Evolutionary conservation across 2,113 vertebrate species (phyloP).

Genomic region (Thamnophis sirtalis): DNA sequence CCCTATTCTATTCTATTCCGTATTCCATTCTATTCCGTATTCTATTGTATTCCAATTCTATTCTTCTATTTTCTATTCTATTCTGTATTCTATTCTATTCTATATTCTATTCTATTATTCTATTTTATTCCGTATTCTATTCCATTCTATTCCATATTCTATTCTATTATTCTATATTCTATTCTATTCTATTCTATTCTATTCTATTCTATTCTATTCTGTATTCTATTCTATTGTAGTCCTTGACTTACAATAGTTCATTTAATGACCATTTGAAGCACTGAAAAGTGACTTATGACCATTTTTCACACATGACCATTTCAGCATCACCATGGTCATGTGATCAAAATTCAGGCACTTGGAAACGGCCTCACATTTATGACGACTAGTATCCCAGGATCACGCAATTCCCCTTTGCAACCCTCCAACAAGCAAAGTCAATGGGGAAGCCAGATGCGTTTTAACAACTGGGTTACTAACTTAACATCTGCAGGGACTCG

Average conservation of each 20-base stretch:
- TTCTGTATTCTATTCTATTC: no score
- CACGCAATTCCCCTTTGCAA: not conserved
- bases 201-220: no score
- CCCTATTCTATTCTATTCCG: no score
- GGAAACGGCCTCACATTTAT: not conserved
- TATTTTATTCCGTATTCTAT: no score
- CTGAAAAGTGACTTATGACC: not conserved
- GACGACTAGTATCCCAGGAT: no score
- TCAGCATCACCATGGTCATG: not conserved
- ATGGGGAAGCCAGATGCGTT: not conserved
- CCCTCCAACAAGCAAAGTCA: not conserved
- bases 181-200: no score
- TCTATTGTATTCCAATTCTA: no score
- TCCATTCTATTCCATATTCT: no score
- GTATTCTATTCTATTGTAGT: not conserved
- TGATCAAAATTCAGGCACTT: not conserved
- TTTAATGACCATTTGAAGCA: not conserved
- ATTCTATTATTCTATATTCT: no score
- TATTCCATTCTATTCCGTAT: no score
- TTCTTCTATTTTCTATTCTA: no score
- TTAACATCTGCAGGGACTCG: not conserved
- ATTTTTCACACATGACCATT: not conserved
- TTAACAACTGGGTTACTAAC: not conserved
- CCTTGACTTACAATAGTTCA: not conserved
- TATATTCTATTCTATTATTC: no score